Evolutionary conservation across 2,797 vertebrate genomes (phyloP), one percentile per base, ranked within the genome.

Genomic region (Dicrostonyx torquatus): DNA sequence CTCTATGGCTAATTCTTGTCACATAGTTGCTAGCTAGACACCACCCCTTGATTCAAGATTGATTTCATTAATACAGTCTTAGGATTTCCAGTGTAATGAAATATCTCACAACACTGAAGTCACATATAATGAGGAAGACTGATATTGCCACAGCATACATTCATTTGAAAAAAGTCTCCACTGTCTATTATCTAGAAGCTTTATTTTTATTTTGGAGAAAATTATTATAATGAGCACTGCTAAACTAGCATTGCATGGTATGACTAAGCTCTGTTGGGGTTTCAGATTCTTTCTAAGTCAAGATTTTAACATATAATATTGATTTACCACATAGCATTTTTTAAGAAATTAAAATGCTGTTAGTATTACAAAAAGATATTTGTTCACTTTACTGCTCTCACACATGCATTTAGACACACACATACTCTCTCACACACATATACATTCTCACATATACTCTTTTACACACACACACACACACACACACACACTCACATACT

Each of bases 231-330:
- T 17, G 7, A 18, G 2, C 80, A 7, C 4, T 2, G 15, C 1
- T 9, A 1, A 14, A 2, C 5, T 15, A 1, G 1, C 20, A 37
- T 12, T 3, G 3, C 3, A 22, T 0, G 3, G 0, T 2, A 0
- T 5, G 0, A 3, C 0, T 18, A 3, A 5, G 2, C 0, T 17
- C 15, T 22, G 1, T 26, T 10, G 4, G 3, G 29, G 26, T 17
- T 34, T 14, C 55, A 58, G 13, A 26, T 18, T 64, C 1, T 26
- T 73, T 93, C 22, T n/a, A 31, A 48, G 50, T 31, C n/a, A 55
- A 34, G 0, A 1, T 55, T n/a, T 55, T 55, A 29, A 7, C 18
- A 76, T 10, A 45, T 45, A 17, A 60, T 73, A 48, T 5, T 43
- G 68, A 40, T 48, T 66, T 2, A 6, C 9, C 11, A 31, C 64